Evolutionary conservation across 2,797 vertebrate genomes (phyloP).

Genomic region (Pseudochromis fuscus): DNA sequence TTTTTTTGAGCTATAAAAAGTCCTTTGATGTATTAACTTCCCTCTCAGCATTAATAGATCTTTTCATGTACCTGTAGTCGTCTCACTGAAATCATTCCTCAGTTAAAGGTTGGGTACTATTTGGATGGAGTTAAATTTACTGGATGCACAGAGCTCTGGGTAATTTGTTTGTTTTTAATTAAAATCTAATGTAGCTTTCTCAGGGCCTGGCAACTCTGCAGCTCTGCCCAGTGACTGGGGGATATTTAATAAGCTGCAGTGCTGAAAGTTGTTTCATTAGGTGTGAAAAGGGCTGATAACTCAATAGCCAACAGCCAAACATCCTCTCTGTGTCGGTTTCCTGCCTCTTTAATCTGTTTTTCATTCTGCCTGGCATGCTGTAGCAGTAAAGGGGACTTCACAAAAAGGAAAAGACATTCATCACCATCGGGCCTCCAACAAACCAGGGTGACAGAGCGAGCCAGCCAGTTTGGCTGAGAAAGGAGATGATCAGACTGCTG

Average conservation of each 20-base stretch:
- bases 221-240: constrained; percentile 82
- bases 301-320: constrained; percentile 88
- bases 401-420: constrained; percentile 83
- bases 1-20: constrained; percentile 47
- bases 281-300: constrained; percentile 88
- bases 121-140: constrained; percentile 77
- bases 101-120: constrained; percentile 69
- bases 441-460: constrained; percentile 74
- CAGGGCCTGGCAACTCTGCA: constrained; percentile 77
- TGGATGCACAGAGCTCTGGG: constrained; percentile 75
- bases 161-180: constrained; percentile 87
- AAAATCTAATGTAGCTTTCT: constrained; percentile 84
- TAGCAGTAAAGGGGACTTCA: constrained; percentile 78
- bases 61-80: constrained; percentile 56
- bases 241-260: constrained; percentile 86
- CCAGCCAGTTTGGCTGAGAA: constrained; percentile 74
- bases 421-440: constrained; percentile 81
- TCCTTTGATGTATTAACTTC: constrained; percentile 47
- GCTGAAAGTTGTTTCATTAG: constrained; percentile 88
- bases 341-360: constrained; percentile 87
- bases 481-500: constrained; percentile 70
- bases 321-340: constrained; percentile 82
- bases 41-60: constrained; percentile 34
- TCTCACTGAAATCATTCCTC: constrained; percentile 56
- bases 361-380: constrained; percentile 83